Evolutionary conservation across 92 coral and sea anemone genomes (phyloP), one percentile per base, ranked within the genome.

Genomic region (Metridium senile): DNA sequence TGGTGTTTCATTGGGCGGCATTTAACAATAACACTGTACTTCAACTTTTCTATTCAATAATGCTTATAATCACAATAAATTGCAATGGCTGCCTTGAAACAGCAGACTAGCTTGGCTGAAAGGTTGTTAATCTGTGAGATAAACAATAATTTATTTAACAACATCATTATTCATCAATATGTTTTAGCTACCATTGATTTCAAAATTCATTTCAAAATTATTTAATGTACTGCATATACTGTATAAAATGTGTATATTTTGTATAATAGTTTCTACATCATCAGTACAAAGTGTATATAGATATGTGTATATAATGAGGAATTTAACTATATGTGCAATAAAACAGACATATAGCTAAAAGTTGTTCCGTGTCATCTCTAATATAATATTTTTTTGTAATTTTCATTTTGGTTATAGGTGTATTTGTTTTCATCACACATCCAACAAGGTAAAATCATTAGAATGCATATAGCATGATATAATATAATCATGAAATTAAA

Each of bases 121-220:
- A 21, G 46, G 69, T 49, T 73, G 78, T 57, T 29, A 18, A n/a
- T 73, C 78, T 73, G 69, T 52, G 78, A 73, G 78, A 66, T 28
- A 7, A 66, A 9, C 19, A 21, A 1, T n/a, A n/a, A n/a, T n/a
- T n/a, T n/a, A n/a, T 45, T 45, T 21, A 54, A 54, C 25, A 54
- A 54, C 13, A 54, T 8, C 61, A n/a, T n/a, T n/a, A n/a, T n/a
- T n/a, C n/a, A n/a, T n/a, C n/a, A n/a, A n/a, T n/a, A n/a, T n/a
- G n/a, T n/a, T n/a, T n/a, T n/a, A n/a, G n/a, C n/a, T n/a, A n/a
- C n/a, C n/a, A n/a, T n/a, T n/a, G n/a, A n/a, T n/a, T n/a, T n/a
- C n/a, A n/a, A n/a, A n/a, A n/a, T n/a, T n/a, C n/a, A n/a, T n/a
- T n/a, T n/a, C n/a, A n/a, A n/a, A n/a, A n/a, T n/a, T n/a, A n/a